A percentile compares a stretch with the other conserved stretches of the same genome.
phyloP scores from a whole-genome alignment of 35 echinoderm and acorn worm genomes.

The Heliocidaris erythrogramma region DNA sequence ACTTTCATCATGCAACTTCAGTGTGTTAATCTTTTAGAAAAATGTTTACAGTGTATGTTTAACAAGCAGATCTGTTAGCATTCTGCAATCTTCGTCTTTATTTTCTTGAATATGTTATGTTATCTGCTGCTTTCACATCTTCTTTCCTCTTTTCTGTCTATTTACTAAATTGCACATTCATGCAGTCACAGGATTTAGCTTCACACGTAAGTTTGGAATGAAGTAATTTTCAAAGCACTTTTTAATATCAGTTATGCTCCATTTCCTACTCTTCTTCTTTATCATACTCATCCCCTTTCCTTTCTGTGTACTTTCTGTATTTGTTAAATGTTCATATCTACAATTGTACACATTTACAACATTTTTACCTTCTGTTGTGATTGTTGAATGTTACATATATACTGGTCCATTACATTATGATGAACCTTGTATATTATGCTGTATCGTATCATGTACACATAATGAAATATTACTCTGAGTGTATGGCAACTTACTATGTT shows the following conservation, averaged over 20 bases:
- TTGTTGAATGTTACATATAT: neutral
- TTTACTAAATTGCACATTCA: neutral
- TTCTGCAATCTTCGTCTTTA: no score
- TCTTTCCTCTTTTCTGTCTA: neutral
- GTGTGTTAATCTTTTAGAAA: no score
- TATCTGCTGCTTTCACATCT: neutral
- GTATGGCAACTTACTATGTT: no score
- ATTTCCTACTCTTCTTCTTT: neutral
- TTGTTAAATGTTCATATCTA: neutral
- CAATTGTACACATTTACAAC: neutral
- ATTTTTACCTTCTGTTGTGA: neutral
- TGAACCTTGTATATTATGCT: neutral
- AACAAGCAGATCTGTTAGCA: no score
- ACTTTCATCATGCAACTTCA: no score
- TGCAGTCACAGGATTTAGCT: constrained; percentile 38
- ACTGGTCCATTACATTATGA: neutral
- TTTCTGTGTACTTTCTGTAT: neutral
- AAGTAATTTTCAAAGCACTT: neutral
- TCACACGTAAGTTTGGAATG: constrained; percentile 39
- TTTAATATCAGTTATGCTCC: neutral
- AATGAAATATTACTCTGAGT: no score
- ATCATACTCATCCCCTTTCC: neutral
- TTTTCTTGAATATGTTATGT: no score
- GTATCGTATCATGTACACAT: no score
- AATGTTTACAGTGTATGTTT: no score